Evolutionary conservation across 2,888 invertebrate genomes (phyloP).

Genomic region (Caenorhabditis sinica): DNA sequence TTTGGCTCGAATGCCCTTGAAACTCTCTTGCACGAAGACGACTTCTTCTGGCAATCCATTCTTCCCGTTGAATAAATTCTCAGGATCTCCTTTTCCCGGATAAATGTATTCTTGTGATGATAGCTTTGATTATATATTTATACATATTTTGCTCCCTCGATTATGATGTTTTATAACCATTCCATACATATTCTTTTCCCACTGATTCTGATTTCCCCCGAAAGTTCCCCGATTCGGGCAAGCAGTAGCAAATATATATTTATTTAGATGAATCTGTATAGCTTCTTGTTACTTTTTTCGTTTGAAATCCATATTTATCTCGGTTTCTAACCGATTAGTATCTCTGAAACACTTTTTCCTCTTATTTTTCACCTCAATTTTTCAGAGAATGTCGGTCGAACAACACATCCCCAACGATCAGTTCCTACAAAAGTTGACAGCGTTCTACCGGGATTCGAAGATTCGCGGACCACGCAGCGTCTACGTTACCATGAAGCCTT

Average conservation of each 20-base stretch:
- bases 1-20: not conserved
- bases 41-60: conserved; percentile 47
- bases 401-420: conserved; percentile 89
- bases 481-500: conserved; percentile 94
- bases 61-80: conserved; percentile 22
- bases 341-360: too few relatives aligned
- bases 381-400: conserved; percentile 55
- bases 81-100: not conserved
- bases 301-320: not conserved
- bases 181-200: not conserved
- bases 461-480: conserved; percentile 86
- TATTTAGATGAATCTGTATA: not conserved
- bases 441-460: conserved; percentile 90
- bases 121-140: not conserved
- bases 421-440: conserved; percentile 88
- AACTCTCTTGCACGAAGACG: not conserved
- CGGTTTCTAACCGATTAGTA: conserved; percentile 4
- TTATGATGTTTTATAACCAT: not conserved
- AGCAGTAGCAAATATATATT: too few relatives aligned
- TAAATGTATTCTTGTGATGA: not conserved
- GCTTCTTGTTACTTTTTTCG: not conserved
- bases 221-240: not conserved
- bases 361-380: too few relatives aligned
- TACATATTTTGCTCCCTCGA: not conserved
- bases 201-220: not conserved